These are phyloP conservation scores for Euzophera pinguis DNA, from an alignment of 2,888 invertebrate species.

Conservation along the genomic window DNA sequence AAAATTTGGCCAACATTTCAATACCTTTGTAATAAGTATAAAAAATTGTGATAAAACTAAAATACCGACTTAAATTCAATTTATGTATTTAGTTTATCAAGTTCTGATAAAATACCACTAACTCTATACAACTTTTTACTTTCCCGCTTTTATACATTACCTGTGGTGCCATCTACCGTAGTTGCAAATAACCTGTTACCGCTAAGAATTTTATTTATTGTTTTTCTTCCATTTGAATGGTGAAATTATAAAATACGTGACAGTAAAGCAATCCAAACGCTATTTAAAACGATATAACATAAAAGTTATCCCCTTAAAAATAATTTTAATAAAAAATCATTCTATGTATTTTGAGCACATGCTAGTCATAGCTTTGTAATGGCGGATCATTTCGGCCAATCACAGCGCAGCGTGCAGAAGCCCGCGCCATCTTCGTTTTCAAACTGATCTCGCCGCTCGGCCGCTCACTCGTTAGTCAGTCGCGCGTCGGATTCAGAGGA, in stretches of 20 bases:
- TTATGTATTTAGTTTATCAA: too few species aligned
- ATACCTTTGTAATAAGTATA: too few species aligned
- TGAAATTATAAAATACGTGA: conserved; percentile 5
- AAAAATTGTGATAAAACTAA: too few species aligned
- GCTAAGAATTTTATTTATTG: conserved; percentile 37
- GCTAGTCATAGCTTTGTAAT: conserved; percentile 59
- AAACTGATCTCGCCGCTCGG: conserved; percentile 84
- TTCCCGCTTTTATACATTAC: conserved; percentile 51
- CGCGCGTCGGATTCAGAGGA: conserved; percentile 83
- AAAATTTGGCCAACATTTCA: too few species aligned
- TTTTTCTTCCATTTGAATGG: conserved; percentile 24
- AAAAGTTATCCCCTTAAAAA: conserved; percentile 12
- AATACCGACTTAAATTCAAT: too few species aligned
- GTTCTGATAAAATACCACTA: too few species aligned
- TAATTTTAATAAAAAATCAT: conserved; percentile 28
- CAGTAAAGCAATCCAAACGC: conserved; percentile 16
- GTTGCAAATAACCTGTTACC: conserved; percentile 41
- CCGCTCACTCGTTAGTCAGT: conserved; percentile 83
- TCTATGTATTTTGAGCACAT: conserved; percentile 51
- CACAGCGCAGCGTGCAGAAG: conserved; percentile 57
- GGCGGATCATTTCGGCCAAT: conserved; percentile 63
- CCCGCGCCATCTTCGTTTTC: conserved; percentile 92
- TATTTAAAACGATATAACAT: conserved; percentile 40
- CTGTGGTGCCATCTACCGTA: conserved; percentile 39
- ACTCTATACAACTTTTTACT: conserved; percentile 33